Percentiles rank a stretch among this genome's conserved stretches.
These are phyloP conservation scores for Phymanthus crucifer DNA, from an alignment of 92 coral and sea anemone species.

Conservation along the genomic window DNA sequence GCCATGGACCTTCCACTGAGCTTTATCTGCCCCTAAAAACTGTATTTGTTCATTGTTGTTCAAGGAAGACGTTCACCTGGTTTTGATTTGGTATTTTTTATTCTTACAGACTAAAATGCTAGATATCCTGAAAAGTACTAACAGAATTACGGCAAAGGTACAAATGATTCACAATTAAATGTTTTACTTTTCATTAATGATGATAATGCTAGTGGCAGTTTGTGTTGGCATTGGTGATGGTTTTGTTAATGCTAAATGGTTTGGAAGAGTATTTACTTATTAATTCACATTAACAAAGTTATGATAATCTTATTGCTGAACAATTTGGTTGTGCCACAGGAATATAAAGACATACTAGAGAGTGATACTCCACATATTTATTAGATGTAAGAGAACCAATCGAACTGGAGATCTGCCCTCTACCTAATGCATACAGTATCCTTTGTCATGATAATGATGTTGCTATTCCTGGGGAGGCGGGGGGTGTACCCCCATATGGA, in stretches of 20 bases:
- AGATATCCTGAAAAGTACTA: slow-evolving; percentile 13
- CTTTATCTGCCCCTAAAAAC: too few species aligned
- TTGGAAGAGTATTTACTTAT: too few species aligned
- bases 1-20: too few species aligned
- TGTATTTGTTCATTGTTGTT: not conserved
- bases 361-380: slow-evolving; percentile 65
- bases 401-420: slow-evolving; percentile 84
- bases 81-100: not conserved
- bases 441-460: slow-evolving; percentile 16
- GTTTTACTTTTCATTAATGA: not conserved
- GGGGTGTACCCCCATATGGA: too few species aligned
- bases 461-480: too few species aligned
- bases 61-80: not conserved
- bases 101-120: slow-evolving; percentile 7
- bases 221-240: too few species aligned
- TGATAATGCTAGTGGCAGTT: too few species aligned
- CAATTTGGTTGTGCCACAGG: slow-evolving; percentile 43
- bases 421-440: slow-evolving; percentile 80
- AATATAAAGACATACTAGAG: slow-evolving; percentile 79
- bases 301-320: not conserved
- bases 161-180: too few species aligned
- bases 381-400: slow-evolving; percentile 90
- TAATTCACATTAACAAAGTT: too few species aligned
- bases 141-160: slow-evolving; percentile 29
- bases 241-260: too few species aligned